Evolutionary conservation across 2,888 invertebrate genomes (phyloP), one percentile per base, ranked within the genome.

Genomic region (Drosophila anomelani): DNA sequence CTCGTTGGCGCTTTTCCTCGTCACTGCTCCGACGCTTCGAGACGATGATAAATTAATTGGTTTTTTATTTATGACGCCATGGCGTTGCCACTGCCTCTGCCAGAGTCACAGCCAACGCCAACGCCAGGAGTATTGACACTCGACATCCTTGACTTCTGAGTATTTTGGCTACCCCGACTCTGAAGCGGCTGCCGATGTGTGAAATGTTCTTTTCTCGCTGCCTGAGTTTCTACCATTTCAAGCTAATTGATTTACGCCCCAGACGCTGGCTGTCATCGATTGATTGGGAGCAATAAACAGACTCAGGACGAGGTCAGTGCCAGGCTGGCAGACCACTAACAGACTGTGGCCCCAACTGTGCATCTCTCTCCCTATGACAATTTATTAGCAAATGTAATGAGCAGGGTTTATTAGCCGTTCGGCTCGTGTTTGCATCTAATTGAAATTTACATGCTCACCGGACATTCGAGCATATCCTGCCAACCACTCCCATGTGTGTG

Each of bases 321-420:
- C 64, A 58, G 54, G 60, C 29, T 74, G 67, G 64, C 71, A 64
- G 47, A 20, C 57, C 7, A n/a, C 12, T 39, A 32, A 38, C 32
- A 41, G 51, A 15, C 17, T 15, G 58, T 32, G 41, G 36, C 12
- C 36, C 29, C 60, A 55, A 8, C 55, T 80, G 72, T 64, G 34
- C 3, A 34, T 6, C 20, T 32, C 47, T 29, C 29, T 1, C 20
- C 20, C 47, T 12, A 9, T 63, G 76, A 76, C 85, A 87, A 89
- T 85, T 89, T 85, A 85, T 85, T 89, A 89, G 85, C 58, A 80
- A 78, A 72, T 89, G 88, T 89, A 85, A 85, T 85, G 88, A 85
- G 82, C 73, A 75, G 76, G 81, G 89, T 87, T 85, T 87, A 89
- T 85, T 87, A 67, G 79, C 57, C 72, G 77, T 62, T 74, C 75